Evolutionary conservation across 30 jellyfish, hydroid and myxozoan species (phyloP).

Genomic region (Pelagia noctiluca): DNA sequence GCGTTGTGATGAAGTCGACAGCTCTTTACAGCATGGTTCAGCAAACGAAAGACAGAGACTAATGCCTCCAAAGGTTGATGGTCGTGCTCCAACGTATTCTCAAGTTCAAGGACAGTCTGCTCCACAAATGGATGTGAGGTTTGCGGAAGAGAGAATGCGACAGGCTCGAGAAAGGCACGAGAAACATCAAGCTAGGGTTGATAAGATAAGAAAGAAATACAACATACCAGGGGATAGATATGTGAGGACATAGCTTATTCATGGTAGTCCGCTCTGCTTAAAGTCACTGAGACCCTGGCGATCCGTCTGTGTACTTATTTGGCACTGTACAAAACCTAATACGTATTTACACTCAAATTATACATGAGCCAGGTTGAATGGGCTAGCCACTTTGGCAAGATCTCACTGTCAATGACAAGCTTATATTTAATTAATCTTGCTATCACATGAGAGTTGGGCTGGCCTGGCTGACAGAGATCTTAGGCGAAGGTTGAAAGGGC

Average conservation of each 20-base stretch:
- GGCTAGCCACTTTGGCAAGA: no score
- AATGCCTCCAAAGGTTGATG: neutral
- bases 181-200: constrained; percentile 40
- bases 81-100: neutral
- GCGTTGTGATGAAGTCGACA: neutral
- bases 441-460: no score
- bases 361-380: no score
- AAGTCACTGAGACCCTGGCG: no score
- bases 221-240: constrained; percentile 6
- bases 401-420: no score
- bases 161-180: neutral
- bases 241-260: neutral
- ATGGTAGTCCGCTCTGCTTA: neutral
- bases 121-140: constrained; percentile 41
- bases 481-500: no score
- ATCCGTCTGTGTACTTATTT: no score
- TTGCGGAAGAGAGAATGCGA: constrained; percentile 35
- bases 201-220: constrained; percentile 44
- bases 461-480: no score
- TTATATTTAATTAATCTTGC: no score
- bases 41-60: constrained; percentile 13
- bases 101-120: constrained; percentile 38
- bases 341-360: no score
- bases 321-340: no score
- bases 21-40: neutral